Evolutionary conservation across 2,113 vertebrate species (phyloP).

Genomic region (Melanotaenia duboulayi): DNA sequence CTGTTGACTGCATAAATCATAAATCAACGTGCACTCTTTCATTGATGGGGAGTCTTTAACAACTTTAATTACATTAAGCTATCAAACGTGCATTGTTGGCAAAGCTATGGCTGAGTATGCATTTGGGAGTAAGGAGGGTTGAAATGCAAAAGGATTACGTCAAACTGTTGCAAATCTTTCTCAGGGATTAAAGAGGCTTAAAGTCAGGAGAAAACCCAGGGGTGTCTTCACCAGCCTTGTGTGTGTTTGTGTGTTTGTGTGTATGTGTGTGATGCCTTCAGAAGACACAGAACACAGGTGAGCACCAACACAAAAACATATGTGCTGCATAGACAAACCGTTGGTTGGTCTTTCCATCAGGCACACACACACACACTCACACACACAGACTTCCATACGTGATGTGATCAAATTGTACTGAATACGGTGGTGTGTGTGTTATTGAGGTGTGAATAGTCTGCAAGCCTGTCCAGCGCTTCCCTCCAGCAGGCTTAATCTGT

Average conservation of each 20-base stretch:
- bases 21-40: conserved; percentile 33
- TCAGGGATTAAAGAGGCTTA: conserved; percentile 79
- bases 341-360: conserved; percentile 6
- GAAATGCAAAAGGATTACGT: conserved; percentile 78
- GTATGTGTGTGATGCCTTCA: conserved; percentile 56
- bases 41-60: conserved; percentile 62
- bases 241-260: conserved; percentile 24
- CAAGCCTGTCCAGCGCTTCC: conserved; percentile 22
- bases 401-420: conserved; percentile 43
- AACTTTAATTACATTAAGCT: conserved; percentile 64
- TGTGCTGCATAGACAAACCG: conserved; percentile 18
- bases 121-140: conserved; percentile 67
- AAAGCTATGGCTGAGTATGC: conserved; percentile 56
- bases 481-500: conserved; percentile 70
- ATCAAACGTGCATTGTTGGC: conserved; percentile 59
- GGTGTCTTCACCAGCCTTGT: conserved; percentile 62
- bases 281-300: conserved; percentile 44
- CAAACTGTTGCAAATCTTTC: conserved; percentile 81
- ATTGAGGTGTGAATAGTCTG: conserved; percentile 67
- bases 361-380: neutral
- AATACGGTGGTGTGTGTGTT: conserved; percentile 28
- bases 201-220: conserved; percentile 75
- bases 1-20: conserved; percentile 40
- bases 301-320: conserved; percentile 20
- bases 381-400: neutral